Conservation (phyloP, 1,140 invertebrate genomes). For the Drosophila dunni region DNA sequence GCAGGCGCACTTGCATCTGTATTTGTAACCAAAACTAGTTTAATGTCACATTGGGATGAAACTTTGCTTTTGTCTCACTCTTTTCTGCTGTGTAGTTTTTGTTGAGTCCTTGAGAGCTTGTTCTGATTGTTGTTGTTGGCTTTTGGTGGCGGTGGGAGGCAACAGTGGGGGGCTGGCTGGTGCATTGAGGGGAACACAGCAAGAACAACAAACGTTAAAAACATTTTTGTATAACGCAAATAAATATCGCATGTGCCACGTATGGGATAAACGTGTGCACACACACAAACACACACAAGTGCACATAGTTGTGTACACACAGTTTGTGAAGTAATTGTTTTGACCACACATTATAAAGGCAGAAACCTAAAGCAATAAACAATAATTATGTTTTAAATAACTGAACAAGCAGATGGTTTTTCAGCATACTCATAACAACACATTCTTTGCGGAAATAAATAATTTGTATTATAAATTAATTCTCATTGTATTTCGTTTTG, state of each 20-base stretch:
- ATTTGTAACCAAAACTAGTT: constrained; percentile 37
- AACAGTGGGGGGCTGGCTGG: background rate
- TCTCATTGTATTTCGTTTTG: no score
- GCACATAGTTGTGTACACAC: background rate
- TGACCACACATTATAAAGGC: no score
- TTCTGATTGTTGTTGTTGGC: background rate
- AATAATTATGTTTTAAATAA: no score
- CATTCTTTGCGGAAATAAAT: no score
- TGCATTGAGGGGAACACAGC: background rate
- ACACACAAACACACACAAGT: background rate
- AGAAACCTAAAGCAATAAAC: no score
- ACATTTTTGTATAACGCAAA: constrained; percentile 36
- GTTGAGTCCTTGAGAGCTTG: constrained; percentile 19
- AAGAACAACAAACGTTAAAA: constrained; percentile 16
- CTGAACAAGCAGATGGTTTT: no score
- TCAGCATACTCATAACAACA: no score
- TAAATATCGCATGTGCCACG: constrained; percentile 21
- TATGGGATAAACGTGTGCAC: constrained; percentile 2
- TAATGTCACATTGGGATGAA: constrained; percentile 25
- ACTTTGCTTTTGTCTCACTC: constrained; percentile 8
- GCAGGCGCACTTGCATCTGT: background rate
- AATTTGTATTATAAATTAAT: no score
- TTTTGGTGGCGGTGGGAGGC: background rate
- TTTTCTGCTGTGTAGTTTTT: constrained; percentile 6
- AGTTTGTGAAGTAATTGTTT: no score